phyloP scores from a whole-genome alignment of 2,888 invertebrate genomes.

The Drosophila pseudotalamancana region DNA sequence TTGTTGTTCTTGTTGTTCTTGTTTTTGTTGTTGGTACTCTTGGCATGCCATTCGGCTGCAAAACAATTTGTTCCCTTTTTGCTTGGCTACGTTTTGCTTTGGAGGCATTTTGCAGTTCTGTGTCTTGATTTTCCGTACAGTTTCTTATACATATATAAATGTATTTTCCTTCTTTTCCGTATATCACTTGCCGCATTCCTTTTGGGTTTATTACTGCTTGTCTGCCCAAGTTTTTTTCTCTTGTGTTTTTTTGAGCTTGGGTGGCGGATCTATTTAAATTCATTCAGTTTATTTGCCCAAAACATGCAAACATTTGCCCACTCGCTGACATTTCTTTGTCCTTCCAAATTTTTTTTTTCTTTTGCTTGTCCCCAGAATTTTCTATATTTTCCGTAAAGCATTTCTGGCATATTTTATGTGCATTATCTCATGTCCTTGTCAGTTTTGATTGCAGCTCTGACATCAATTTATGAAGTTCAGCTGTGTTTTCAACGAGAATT shows the following conservation, averaged over 20 bases:
- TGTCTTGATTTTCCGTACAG: conserved; percentile 59
- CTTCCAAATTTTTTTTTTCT: background rate
- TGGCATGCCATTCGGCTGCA: conserved; percentile 55
- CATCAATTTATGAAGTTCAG: conserved; percentile 57
- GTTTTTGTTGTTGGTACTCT: conserved; percentile 32
- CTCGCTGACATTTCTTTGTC: conserved; percentile 20
- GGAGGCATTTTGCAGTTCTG: conserved; percentile 59
- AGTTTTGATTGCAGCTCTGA: conserved; percentile 41
- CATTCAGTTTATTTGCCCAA: conserved; percentile 70
- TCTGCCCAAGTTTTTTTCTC: conserved; percentile 1
- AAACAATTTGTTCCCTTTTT: conserved; percentile 57
- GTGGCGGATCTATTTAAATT: conserved; percentile 56
- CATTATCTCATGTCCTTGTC: conserved; percentile 60
- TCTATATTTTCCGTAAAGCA: conserved; percentile 17
- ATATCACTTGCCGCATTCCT: conserved; percentile 61
- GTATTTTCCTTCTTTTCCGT: conserved; percentile 7
- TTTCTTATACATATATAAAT: background rate
- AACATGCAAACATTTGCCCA: conserved; percentile 65
- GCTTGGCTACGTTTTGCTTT: conserved; percentile 52
- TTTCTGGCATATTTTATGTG: conserved; percentile 72
- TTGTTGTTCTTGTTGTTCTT: conserved; percentile 28
- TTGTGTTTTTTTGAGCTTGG: conserved; percentile 10
- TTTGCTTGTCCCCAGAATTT: conserved; percentile 10
- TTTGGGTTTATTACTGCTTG: conserved; percentile 75
- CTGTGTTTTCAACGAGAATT: conserved; percentile 10